Base-by-base conservation (phyloP, 1,140 invertebrate species). In the Lasaia peninsularis region DNA sequence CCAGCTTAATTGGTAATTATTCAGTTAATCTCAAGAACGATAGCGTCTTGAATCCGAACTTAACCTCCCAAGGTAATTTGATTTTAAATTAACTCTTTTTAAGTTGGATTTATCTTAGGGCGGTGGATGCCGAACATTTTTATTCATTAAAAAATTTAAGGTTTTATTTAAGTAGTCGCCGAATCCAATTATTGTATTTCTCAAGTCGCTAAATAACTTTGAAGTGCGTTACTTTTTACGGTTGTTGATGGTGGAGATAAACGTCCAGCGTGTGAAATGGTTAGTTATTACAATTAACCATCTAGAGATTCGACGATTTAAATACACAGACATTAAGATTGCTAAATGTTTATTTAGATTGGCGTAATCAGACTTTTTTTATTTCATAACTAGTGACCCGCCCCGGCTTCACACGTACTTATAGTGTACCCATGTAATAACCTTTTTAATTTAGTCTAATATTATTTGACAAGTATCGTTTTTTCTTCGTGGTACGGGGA, bases 1-100 rank as follows among this genome's bases (percentile, higher is more conserved):
- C 62, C 63, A 64, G 62, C 73, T 81, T 81, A 81, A 81, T 81
- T 81, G 73, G 69, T 72, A 66, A 75, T 78, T 80, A 78, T 78
- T 77, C 73, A 76, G 66, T 71, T 65, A 76, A 72, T 68, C 62
- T 66, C 40, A 34, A 52, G 54, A n/a, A 60, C 14, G 56, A 62
- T 62, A 55, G 31, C 50, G 24, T 28, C 24, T 28, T 10, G 37
- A 35, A 31, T 35, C 21, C 18, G 28, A 16, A 40, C 24, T 54
- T 54, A 28, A 55, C 24, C 37, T 52, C 12, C n/a, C 49, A 18
- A 55, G 37, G 24, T 37, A 28, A 35, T 40, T 55, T 55, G 37
- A 44, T 44, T 44, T 44, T 44, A 44, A 44, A 44, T 44, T 44
- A 44, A 44, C 37, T 44, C 37, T 44, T 44, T 44, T 44, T 44